These are phyloP conservation scores for Psococerastis gibbosa DNA, from an alignment of 2,888 invertebrate species.

Conservation along the genomic window DNA sequence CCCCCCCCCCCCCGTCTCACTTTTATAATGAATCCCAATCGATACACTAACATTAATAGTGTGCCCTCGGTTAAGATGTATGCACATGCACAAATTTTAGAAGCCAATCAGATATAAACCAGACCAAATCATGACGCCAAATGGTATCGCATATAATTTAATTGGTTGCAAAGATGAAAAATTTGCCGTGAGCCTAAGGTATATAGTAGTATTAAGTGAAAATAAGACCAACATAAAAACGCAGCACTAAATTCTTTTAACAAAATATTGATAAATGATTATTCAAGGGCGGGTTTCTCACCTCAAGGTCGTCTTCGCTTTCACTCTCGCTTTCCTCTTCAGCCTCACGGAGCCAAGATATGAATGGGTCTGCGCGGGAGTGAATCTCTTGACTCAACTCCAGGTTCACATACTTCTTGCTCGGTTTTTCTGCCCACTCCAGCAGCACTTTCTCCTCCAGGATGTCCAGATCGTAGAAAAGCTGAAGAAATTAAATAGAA, in stretches of 20 bases:
- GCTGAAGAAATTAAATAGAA: slow-evolving; percentile 27
- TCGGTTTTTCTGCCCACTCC: slow-evolving; percentile 91
- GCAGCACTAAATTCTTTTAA: not conserved
- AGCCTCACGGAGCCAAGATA: slow-evolving; percentile 93
- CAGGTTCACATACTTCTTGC: slow-evolving; percentile 82
- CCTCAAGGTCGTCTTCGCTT: slow-evolving; percentile 45
- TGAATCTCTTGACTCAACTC: slow-evolving; percentile 85
- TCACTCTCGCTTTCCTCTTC: slow-evolving; percentile 76
- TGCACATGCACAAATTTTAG: too few species aligned
- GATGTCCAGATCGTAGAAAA: slow-evolving; percentile 88
- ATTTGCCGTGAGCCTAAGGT: too few species aligned
- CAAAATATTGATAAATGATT: slow-evolving; percentile 9
- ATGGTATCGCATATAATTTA: too few species aligned
- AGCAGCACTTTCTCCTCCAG: slow-evolving; percentile 84
- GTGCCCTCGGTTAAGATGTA: too few species aligned
- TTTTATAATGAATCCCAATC: too few species aligned
- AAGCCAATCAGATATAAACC: too few species aligned
- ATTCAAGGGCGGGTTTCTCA: slow-evolving; percentile 21
- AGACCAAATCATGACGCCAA: too few species aligned
- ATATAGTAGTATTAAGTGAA: too few species aligned
- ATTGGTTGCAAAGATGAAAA: too few species aligned
- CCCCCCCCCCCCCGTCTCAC: too few species aligned
- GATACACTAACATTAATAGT: too few species aligned
- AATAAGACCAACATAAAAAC: not conserved
- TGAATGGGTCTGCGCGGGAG: slow-evolving; percentile 77